Conservation (phyloP, 1,140 invertebrate genomes). For the Bombus huntii region DNA sequence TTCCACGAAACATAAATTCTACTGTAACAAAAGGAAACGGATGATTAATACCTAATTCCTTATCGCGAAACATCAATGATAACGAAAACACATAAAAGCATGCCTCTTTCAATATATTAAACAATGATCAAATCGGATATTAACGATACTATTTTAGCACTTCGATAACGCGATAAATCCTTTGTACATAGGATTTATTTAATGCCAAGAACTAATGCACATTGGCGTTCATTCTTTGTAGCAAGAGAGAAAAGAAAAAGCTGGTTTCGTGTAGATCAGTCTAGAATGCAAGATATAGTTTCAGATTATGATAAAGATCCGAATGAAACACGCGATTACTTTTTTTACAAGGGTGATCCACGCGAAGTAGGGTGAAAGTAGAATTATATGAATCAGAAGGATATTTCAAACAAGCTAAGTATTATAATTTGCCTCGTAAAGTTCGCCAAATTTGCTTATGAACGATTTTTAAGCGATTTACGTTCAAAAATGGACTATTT, state of each 20-base stretch:
- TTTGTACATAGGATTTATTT: not conserved
- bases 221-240: not conserved
- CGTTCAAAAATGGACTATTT: too few species aligned
- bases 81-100: not conserved
- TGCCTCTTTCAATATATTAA: not conserved
- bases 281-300: conserved; percentile 7
- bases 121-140: conserved; percentile 13
- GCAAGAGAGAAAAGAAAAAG: not conserved
- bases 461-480: too few species aligned
- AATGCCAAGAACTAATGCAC: not conserved
- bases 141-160: not conserved
- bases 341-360: not conserved
- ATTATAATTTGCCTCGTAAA: too few species aligned
- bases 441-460: too few species aligned
- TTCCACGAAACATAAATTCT: not conserved
- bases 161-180: conserved; percentile 8
- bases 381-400: too few species aligned
- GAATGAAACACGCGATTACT: not conserved
- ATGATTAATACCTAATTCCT: not conserved
- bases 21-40: not conserved
- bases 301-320: not conserved
- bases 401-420: too few species aligned
- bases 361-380: too few species aligned
- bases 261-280: not conserved
- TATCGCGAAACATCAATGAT: not conserved